Base-by-base conservation (phyloP, 2,888 invertebrate species). In the Agrypnus murinus region DNA sequence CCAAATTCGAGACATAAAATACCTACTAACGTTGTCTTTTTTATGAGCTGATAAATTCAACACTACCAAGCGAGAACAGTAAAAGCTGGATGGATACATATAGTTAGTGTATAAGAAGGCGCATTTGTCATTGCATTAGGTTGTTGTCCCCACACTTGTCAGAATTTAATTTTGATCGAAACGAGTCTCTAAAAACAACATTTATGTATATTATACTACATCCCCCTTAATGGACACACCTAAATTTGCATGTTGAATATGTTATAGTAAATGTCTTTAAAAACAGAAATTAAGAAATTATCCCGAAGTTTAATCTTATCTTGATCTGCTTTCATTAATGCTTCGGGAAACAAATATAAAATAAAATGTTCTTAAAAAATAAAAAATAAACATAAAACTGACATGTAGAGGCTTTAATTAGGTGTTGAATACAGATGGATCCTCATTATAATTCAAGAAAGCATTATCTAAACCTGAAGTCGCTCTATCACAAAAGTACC, bases 351-450 rank as follows among this genome's bases (percentile, higher is more conserved):
- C 63, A 65, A 67, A 68, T 60, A 70, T 69, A 69, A 70, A 68
- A 70, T 66, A 64, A 74, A 65, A 65, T 53, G 58, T 58, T 45
- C 40, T 65, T 31, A 14, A 63, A 69, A 66, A 57, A 63, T 40
- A 72, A 68, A 72, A 25, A 72, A 70, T 66, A 71, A 72, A 74
- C 40, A 67, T 67, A 72, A 69, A 73, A 69, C 66, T 65, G 67
- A 71, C 73, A 70, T 65, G 71, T 70, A 69, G 70, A 71, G 69
- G 67, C 65, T 73, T 75, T 75, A 75, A 75, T 75, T 75, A 75
- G 73, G 71, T 71, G 69, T 73, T 62, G 75, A 69, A 75, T 75
- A 75, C 71, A 73, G 71, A 75, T 74, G 71, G 71, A 70, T 64
- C 69, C 69, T 69, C 71, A 73, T 75, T 75, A 75, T 69, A 73